Percentiles rank a stretch among this genome's conserved stretches.
phyloP scores from a whole-genome alignment of 2,888 invertebrate species.

The Tachystola acroxantha region DNA sequence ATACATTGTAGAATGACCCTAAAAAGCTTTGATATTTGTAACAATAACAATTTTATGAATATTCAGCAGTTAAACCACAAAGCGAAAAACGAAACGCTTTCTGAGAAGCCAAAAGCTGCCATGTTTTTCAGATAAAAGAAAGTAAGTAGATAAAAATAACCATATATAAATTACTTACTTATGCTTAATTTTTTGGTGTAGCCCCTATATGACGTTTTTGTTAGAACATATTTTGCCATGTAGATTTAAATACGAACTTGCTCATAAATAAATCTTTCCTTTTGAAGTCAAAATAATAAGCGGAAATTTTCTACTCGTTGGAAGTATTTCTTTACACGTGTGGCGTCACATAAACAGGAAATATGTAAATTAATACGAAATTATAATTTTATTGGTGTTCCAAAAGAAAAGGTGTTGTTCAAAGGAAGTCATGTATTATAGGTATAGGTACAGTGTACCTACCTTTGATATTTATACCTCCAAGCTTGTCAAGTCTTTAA shows the following conservation, averaged over 20 bases:
- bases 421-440: too few relatives aligned
- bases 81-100: neutral
- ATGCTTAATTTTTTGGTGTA: too few relatives aligned
- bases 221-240: too few relatives aligned
- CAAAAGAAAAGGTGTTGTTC: neutral
- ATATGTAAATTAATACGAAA: slow-evolving; percentile 18
- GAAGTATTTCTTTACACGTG: slow-evolving; percentile 37
- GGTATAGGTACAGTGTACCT: too few relatives aligned
- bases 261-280: slow-evolving; percentile 17
- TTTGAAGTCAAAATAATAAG: slow-evolving; percentile 44
- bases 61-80: neutral
- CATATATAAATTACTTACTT: too few relatives aligned
- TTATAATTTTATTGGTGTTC: neutral
- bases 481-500: too few relatives aligned
- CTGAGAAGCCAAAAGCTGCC: neutral
- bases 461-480: too few relatives aligned
- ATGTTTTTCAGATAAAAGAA: neutral
- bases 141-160: neutral
- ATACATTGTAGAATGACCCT: too few relatives aligned
- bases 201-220: too few relatives aligned
- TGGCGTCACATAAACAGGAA: slow-evolving; percentile 17
- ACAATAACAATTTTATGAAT: slow-evolving; percentile 2
- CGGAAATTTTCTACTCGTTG: slow-evolving; percentile 32
- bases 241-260: neutral
- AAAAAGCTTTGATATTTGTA: neutral